Evolutionary conservation across 2,797 vertebrate species (phyloP).

Genomic region (Decapterus maruadsi): DNA sequence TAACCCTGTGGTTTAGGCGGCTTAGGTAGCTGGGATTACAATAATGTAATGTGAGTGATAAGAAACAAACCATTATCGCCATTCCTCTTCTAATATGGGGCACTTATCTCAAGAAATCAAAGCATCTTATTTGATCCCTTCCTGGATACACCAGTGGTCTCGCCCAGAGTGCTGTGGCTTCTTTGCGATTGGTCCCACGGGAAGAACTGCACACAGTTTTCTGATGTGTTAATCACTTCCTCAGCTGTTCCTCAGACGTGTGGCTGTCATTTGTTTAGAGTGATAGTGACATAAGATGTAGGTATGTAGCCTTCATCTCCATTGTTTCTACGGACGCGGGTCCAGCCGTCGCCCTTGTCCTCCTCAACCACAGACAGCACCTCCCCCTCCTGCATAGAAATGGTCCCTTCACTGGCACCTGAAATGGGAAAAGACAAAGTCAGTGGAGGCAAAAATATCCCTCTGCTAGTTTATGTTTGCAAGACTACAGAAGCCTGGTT

Average conservation of each 20-base stretch:
- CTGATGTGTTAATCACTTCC: constrained; percentile 31
- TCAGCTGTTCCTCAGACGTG: constrained; percentile 10
- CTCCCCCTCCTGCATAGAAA: constrained; percentile 92
- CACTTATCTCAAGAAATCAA: constrained; percentile 47
- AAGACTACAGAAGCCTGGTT: background rate
- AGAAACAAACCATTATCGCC: constrained; percentile 50
- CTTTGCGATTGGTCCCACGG: constrained; percentile 56
- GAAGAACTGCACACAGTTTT: constrained; percentile 49
- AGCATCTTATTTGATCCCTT: constrained; percentile 39
- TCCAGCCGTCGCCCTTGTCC: constrained; percentile 95
- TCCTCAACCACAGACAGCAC: constrained; percentile 91
- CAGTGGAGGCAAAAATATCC: background rate
- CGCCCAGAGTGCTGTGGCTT: constrained; percentile 43
- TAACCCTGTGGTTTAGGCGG: constrained; percentile 43
- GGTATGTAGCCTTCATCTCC: constrained; percentile 94
- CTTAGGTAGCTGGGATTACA: constrained; percentile 38
- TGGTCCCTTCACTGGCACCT: constrained; percentile 94
- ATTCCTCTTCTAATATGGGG: constrained; percentile 38
- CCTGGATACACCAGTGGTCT: constrained; percentile 46
- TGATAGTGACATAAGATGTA: constrained; percentile 90
- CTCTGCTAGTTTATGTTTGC: background rate
- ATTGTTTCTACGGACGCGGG: constrained; percentile 89
- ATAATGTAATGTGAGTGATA: constrained; percentile 34
- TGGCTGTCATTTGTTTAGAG: constrained; percentile 83
- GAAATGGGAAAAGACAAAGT: background rate